Percentiles rank a stretch among this genome's conserved stretches.
Evolutionary conservation across 30 jellyfish, hydroid and myxozoan genomes (phyloP).

Genomic region (Aurelia aurita complex sp. Pacific): DNA sequence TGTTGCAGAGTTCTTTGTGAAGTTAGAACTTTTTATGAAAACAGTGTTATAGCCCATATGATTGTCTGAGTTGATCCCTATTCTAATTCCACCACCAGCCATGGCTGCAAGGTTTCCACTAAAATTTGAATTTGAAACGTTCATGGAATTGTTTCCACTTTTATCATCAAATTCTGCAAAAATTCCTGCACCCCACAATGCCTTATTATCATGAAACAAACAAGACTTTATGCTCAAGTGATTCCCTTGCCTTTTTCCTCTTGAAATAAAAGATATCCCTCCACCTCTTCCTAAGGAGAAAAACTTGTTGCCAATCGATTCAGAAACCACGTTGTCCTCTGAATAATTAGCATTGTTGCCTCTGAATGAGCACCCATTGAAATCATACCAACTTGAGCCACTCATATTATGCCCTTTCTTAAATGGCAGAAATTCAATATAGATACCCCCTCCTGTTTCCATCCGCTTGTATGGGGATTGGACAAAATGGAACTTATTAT

Average conservation of each 20-base stretch:
- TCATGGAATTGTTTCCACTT: slow-evolving; percentile 20
- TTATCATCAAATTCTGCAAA: slow-evolving; percentile 48
- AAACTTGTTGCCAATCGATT: not conserved
- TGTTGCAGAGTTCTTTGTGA: slow-evolving; percentile 49
- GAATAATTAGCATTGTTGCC: slow-evolving; percentile 32
- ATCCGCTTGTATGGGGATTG: too few species aligned
- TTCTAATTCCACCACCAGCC: slow-evolving; percentile 80
- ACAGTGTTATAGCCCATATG: slow-evolving; percentile 17
- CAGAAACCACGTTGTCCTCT: not conserved
- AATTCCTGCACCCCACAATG: slow-evolving; percentile 87
- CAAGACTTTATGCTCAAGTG: slow-evolving; percentile 11
- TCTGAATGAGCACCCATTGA: slow-evolving; percentile 30
- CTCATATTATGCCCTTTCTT: too few species aligned
- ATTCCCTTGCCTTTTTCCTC: slow-evolving; percentile 38
- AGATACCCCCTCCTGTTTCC: slow-evolving; percentile 65
- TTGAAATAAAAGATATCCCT: slow-evolving; percentile 44
- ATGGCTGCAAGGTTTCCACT: slow-evolving; percentile 30
- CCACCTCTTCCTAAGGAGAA: slow-evolving; percentile 77
- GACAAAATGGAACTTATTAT: not conserved
- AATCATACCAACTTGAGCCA: not conserved
- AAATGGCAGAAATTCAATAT: slow-evolving; percentile 42
- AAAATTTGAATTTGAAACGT: slow-evolving; percentile 15
- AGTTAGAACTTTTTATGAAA: slow-evolving; percentile 7
- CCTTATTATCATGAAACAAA: slow-evolving; percentile 39
- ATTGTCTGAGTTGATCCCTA: slow-evolving; percentile 30